Evolutionary conservation across 1,140 invertebrate genomes (phyloP), one percentile per base, ranked within the genome.

Genomic region (Leptinotarsa texana): DNA sequence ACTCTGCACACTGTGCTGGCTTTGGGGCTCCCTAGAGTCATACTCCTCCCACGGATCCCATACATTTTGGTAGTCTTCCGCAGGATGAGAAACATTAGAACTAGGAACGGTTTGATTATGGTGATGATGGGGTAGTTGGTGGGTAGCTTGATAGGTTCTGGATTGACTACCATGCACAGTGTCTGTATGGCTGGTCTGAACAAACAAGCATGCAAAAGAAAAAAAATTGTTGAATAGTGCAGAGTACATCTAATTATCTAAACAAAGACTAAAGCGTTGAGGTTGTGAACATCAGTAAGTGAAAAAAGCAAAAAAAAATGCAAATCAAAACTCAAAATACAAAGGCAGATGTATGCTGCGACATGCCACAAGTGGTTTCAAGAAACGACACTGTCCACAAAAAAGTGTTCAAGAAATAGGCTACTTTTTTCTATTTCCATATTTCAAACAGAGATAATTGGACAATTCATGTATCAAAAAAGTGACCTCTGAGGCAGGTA

Each of bases 41-140:
- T 88, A 88, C 81, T 88, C 87, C 79, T 88, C 87, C 88, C 88
- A 89, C 74, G 88, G 88, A 86, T 89, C 88, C 81, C 78, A 83
- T 67, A 82, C 78, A 72, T 78, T 80, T 69, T 79, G 78, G 75
- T 70, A 76, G 63, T 80, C 74, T 68, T 71, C 74, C 74, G 79
- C 73, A 71, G 73, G 75, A 72, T 66, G 15, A 42, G 48, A 24
- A 42, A 17, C 63, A 24, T 27, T 24, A 57, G 67, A 42, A 42
- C 33, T 42, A 42, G 33, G 33, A 42, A 69, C 13, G 42, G n/a
- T 72, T 17, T 72, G 69, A 73, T 75, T 73, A 62, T 27, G 73
- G 66, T 42, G 67, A 70, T 51, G 62, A 48, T 77, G 21, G 69
- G 70, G 33, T 51, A 61, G 69, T 75, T 48, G 73, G 71, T 22